Base-by-base conservation (phyloP, 2,113 vertebrate genomes). In the Hydrochoerus hydrochaeris region DNA sequence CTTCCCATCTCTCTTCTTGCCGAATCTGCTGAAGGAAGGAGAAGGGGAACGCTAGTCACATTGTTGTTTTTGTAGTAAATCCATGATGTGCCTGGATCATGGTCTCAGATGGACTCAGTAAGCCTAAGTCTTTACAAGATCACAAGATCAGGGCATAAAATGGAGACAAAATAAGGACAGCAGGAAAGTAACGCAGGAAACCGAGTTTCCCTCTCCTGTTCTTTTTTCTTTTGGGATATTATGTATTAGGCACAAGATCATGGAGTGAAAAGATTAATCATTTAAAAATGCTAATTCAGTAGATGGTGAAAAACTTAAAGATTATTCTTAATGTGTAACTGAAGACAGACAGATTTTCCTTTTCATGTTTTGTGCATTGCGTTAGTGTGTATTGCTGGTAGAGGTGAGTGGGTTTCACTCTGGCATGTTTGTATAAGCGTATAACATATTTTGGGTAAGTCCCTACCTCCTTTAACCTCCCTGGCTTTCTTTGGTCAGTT, bases 1-100 rank as follows among this genome's bases (percentile, higher is more conserved):
- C 98, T 99, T 99, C 75, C 99, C 99, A 20, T 99, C 99, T 95
- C 99, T 99, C 97, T 99, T 99, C 98, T 99, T 99, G 52, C 99
- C 99, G 97, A 99, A 99, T 98, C 99, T 99, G 98, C 84, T 97
- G 96, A 97, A 97, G 32, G 49, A 94, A 95, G 26, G 41, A 69
- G 65, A 91, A 69, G 52, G 67, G 95, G 73, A 94, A 62, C 17
- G 10, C 62, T 44, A 52, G 49, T 12, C 24, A 35, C 49, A 10
- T 11, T 6, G 28, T 32, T 49, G 58, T 67, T 80, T 73, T 26
- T 28, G 44, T 30, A 46, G 88, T 62, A 49, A 89, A 84, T 24
- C 46, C 54, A 73, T 65, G 58, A 58, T n/a, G 49, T 5, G 46
- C 46, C 13, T 69, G 16, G n/a, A n/a, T n/a, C n/a, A n/a, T n/a